Conservation (phyloP, 2,888 invertebrate genomes). For the Xiphydria camelus region DNA sequence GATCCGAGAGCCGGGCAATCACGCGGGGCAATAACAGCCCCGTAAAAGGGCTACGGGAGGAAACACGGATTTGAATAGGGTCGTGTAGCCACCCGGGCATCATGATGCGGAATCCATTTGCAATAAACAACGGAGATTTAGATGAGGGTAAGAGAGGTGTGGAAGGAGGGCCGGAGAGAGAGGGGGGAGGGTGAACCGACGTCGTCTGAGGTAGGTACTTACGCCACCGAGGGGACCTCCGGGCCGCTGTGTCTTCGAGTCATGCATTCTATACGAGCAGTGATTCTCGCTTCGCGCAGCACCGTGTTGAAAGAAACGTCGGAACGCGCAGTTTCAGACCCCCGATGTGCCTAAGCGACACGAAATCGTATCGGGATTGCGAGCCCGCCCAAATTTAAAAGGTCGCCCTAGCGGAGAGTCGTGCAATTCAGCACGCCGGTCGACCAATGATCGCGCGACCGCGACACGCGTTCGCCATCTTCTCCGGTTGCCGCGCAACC, state of each 20-base stretch:
- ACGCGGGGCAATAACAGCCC: constrained; percentile 46
- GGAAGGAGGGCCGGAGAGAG: not conserved
- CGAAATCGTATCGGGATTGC: too few species aligned
- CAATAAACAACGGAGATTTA: constrained; percentile 58
- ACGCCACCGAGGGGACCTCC: constrained; percentile 48
- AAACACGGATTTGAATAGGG: constrained; percentile 50
- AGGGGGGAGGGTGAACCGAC: constrained; percentile 21
- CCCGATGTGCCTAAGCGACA: too few species aligned
- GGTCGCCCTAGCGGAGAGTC: too few species aligned
- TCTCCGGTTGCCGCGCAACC: not conserved
- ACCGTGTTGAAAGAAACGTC: too few species aligned
- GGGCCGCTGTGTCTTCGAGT: constrained; percentile 50
- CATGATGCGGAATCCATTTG: constrained; percentile 57
- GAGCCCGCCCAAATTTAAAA: too few species aligned
- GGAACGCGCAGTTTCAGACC: too few species aligned
- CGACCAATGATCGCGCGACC: too few species aligned
- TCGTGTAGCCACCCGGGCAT: constrained; percentile 45
- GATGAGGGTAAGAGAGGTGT: constrained; percentile 18
- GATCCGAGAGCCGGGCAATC: constrained; percentile 47
- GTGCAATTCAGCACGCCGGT: too few species aligned
- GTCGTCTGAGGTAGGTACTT: constrained; percentile 52
- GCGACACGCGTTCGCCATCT: not conserved
- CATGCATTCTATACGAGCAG: constrained; percentile 57
- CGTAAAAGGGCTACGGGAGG: constrained; percentile 26
- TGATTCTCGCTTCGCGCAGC: too few species aligned